Percentiles rank a stretch among this genome's conserved stretches.
Conservation (phyloP, 1,140 invertebrate genomes). For the Leguminivora glycinivorella region DNA sequence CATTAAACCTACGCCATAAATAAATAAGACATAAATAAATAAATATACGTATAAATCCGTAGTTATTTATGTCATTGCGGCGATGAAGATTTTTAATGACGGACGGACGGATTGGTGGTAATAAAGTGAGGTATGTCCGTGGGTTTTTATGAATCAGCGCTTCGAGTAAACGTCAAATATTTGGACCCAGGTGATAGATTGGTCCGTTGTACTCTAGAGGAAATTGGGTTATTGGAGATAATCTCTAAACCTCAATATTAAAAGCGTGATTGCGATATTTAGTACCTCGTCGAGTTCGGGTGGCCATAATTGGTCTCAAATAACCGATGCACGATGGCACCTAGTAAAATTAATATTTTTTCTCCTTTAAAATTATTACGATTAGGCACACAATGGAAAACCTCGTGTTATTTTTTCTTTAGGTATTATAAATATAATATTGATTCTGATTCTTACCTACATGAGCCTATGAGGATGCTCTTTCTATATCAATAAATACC, state of each 20-base stretch:
- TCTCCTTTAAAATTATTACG: no score
- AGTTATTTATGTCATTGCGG: constrained; percentile 28
- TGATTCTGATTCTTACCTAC: no score
- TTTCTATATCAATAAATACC: no score
- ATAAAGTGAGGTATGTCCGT: constrained; percentile 17
- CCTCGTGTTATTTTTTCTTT: no score
- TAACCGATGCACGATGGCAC: no score
- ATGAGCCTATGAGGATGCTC: no score
- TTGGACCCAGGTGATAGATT: constrained; percentile 8
- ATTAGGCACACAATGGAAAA: no score
- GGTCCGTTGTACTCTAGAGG: not conserved
- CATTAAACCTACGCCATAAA: constrained; percentile 22
- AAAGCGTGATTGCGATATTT: not conserved
- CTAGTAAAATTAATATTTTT: no score
- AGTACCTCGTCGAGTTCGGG: not conserved
- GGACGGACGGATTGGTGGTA: constrained; percentile 21
- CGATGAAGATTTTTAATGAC: constrained; percentile 29
- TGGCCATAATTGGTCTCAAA: not conserved
- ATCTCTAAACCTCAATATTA: not conserved
- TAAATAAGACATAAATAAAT: constrained; percentile 29
- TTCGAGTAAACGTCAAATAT: constrained; percentile 23
- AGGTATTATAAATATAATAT: no score
- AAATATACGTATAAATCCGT: constrained; percentile 26
- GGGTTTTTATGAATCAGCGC: constrained; percentile 22
- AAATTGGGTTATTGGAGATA: constrained; percentile 12